These are phyloP conservation scores for Psammodynastes pulverulentus DNA, from an alignment of 2,113 vertebrate species.

Conservation along the genomic window DNA sequence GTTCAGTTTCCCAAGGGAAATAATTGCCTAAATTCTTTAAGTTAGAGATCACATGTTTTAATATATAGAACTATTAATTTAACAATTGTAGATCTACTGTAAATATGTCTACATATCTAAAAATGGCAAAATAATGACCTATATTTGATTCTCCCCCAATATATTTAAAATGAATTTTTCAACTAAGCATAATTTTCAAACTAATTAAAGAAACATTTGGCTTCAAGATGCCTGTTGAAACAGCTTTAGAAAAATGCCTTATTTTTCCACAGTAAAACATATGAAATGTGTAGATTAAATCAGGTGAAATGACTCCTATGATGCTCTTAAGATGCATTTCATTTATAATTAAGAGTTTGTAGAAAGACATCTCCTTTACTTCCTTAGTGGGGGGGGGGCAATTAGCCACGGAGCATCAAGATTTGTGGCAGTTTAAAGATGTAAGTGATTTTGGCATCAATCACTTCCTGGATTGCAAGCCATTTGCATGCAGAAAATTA, in stretches of 20 bases:
- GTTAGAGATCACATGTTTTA: slow-evolving; percentile 17
- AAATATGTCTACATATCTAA: neutral
- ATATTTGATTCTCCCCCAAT: neutral
- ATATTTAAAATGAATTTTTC: neutral
- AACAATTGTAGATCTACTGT: neutral
- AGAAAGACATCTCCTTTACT: slow-evolving; percentile 23
- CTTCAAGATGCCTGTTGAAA: slow-evolving; percentile 25
- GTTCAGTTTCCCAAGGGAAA: neutral
- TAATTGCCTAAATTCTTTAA: slow-evolving; percentile 20
- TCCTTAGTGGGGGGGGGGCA: neutral
- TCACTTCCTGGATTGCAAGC: neutral
- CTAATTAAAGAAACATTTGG: neutral
- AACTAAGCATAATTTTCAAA: neutral
- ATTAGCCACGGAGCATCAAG: neutral
- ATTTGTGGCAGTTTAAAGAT: neutral
- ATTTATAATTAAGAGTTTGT: slow-evolving; percentile 22
- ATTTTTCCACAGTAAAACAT: slow-evolving; percentile 37
- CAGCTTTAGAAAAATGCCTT: slow-evolving; percentile 63
- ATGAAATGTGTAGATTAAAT: neutral
- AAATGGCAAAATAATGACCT: slow-evolving; percentile 8
- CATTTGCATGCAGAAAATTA: neutral
- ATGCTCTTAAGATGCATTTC: neutral
- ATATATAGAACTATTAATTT: neutral
- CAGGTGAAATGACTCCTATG: slow-evolving; percentile 7
- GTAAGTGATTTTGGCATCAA: neutral